phyloP scores from a whole-genome alignment of 2,888 invertebrate genomes.

The Bhutanitis thaidina region DNA sequence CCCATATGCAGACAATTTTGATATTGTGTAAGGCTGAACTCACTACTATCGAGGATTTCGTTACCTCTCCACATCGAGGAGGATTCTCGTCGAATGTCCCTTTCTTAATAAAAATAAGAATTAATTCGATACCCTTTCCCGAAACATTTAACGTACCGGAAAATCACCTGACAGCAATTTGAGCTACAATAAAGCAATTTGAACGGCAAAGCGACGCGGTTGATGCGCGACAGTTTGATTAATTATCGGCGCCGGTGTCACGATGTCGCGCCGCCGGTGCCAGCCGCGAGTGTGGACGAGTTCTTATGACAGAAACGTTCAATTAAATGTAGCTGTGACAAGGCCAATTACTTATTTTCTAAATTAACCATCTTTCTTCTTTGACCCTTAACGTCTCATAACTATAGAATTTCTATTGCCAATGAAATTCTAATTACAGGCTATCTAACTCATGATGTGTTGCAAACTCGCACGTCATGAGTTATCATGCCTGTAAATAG shows the following conservation, averaged over 20 bases:
- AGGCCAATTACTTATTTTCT: constrained; percentile 12
- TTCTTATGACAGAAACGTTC: constrained; percentile 33
- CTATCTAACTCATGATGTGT: too few relatives aligned
- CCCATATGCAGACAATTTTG: too few relatives aligned
- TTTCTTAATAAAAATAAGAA: too few relatives aligned
- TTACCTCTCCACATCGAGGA: too few relatives aligned
- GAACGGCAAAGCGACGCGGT: constrained; percentile 31
- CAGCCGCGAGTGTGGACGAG: constrained; percentile 36
- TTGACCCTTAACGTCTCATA: too few relatives aligned
- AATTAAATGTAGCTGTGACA: constrained; percentile 5
- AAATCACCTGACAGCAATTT: constrained; percentile 27
- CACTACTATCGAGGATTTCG: too few relatives aligned
- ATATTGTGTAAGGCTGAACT: too few relatives aligned
- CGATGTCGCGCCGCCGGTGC: constrained; percentile 39
- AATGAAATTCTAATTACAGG: too few relatives aligned
- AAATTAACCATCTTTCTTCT: not conserved
- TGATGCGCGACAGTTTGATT: constrained; percentile 34
- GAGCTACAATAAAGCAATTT: constrained; percentile 37
- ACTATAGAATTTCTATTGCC: too few relatives aligned
- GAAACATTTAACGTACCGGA: not conserved
- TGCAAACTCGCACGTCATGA: too few relatives aligned
- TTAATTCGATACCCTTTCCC: not conserved
- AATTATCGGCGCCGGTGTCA: constrained; percentile 36
- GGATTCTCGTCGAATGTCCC: too few relatives aligned
- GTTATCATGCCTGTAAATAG: too few relatives aligned